A percentile compares a stretch with the other conserved stretches of the same genome.
Evolutionary conservation across 2,113 vertebrate species (phyloP).

Genomic region (Alligator mississippiensis): DNA sequence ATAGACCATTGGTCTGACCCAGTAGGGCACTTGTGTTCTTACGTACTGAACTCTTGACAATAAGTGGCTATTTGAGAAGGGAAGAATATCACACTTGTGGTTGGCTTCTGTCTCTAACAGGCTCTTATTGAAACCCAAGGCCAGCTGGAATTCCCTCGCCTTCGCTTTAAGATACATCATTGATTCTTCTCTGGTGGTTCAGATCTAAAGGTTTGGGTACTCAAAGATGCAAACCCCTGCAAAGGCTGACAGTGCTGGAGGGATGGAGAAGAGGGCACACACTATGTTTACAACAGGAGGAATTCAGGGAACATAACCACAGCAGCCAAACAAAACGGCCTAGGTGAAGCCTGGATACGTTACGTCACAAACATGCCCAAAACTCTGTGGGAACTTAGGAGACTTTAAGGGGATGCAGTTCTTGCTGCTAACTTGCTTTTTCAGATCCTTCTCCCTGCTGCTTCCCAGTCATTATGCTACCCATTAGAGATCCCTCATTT

Average conservation of each 20-base stretch:
- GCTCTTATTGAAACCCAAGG: neutral
- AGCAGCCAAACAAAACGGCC: neutral
- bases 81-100: neutral
- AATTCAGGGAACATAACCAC: accelerated
- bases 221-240: neutral
- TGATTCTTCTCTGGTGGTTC: neutral
- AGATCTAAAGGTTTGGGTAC: accelerated
- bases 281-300: neutral
- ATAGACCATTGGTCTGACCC: no score
- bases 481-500: neutral
- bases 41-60: neutral
- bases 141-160: neutral
- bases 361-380: neutral
- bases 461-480: neutral
- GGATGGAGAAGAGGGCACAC: no score
- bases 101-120: neutral
- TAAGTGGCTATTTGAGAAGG: neutral
- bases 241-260: neutral
- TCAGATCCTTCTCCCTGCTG: neutral
- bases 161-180: neutral
- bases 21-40: no score
- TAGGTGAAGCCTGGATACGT: accelerated
- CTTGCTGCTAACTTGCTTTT: accelerated
- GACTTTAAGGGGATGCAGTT: no score
- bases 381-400: accelerated